phyloP scores from a whole-genome alignment of 2,888 invertebrate genomes.

The Ectemnius cavifrons region DNA sequence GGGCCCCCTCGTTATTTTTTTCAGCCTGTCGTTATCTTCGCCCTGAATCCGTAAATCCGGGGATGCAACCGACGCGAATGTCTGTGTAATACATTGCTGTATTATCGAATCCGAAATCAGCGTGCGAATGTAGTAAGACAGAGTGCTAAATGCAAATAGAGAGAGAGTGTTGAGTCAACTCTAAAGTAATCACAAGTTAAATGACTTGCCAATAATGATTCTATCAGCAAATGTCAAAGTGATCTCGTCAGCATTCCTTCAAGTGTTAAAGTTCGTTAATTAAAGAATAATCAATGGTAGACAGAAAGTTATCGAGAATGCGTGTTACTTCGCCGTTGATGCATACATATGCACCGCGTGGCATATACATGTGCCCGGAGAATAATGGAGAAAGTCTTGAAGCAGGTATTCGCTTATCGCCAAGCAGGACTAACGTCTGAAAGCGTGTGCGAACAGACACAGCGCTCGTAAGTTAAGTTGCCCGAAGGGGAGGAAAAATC shows the following conservation, averaged over 20 bases:
- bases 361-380: neutral
- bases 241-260: too few species aligned
- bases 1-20: constrained; percentile 22
- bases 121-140: too few species aligned
- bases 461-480: neutral
- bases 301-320: neutral
- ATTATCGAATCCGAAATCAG: too few species aligned
- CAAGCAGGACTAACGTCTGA: constrained; percentile 12
- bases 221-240: too few species aligned
- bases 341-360: neutral
- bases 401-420: neutral
- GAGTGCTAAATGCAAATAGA: too few species aligned
- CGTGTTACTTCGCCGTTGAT: neutral
- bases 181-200: too few species aligned
- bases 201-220: too few species aligned
- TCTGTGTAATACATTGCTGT: too few species aligned
- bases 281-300: neutral
- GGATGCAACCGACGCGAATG: constrained; percentile 1
- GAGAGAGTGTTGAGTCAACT: too few species aligned
- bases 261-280: neutral
- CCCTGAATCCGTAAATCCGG: constrained; percentile 48
- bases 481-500: neutral
- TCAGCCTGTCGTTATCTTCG: constrained; percentile 33
- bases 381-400: constrained; percentile 4
- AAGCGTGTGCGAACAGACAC: neutral